phyloP scores from a whole-genome alignment of 2,888 invertebrate genomes.

The Drosophila mimetica region DNA sequence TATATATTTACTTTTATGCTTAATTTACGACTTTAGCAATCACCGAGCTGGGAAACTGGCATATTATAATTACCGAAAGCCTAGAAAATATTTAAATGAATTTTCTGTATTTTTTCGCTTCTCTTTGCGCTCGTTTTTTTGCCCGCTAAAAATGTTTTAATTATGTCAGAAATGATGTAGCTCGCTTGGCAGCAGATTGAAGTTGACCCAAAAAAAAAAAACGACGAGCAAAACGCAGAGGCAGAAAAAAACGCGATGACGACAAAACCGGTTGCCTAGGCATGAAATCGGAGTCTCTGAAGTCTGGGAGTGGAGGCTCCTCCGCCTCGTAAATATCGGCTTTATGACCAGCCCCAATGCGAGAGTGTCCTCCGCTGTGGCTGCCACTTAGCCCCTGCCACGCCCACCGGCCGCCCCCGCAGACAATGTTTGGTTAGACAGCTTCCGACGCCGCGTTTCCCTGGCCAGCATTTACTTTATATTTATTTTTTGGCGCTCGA shows the following conservation, averaged over 20 bases:
- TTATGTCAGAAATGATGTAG: conserved; percentile 62
- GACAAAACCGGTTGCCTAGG: conserved; percentile 43
- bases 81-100: conserved; percentile 43
- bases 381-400: conserved; percentile 33
- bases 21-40: conserved; percentile 58
- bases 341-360: conserved; percentile 73
- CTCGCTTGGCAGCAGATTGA: conserved; percentile 58
- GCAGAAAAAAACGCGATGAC: conserved; percentile 23
- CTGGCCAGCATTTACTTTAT: conserved; percentile 49
- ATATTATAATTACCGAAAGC: conserved; percentile 32
- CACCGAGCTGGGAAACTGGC: conserved; percentile 12
- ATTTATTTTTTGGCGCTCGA: conserved; percentile 36
- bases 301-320: conserved; percentile 36
- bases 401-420: conserved; percentile 30
- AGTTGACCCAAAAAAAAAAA: conserved; percentile 64
- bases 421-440: conserved; percentile 60
- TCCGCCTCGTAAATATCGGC: conserved; percentile 57
- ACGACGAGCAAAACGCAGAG: conserved; percentile 33
- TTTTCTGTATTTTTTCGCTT: conserved; percentile 23
- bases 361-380: conserved; percentile 44
- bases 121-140: conserved; percentile 21
- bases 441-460: conserved; percentile 63
- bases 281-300: conserved; percentile 21
- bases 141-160: conserved; percentile 62
- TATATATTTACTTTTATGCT: conserved; percentile 56